phyloP scores from a whole-genome alignment of 2,113 vertebrate species.

The Notarius lentiginosus region DNA sequence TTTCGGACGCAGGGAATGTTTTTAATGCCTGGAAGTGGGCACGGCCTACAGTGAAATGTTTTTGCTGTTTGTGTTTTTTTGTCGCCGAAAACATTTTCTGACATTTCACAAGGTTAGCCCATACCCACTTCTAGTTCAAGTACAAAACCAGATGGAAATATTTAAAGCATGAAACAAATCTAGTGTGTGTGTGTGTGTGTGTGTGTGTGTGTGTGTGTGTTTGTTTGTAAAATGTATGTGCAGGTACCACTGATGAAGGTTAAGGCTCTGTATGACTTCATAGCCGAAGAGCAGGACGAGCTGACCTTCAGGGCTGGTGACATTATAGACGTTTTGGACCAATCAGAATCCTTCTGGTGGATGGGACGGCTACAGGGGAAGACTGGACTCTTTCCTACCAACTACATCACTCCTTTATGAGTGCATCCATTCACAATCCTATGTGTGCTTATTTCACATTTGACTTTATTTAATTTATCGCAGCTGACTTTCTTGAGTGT shows the following conservation, averaged over 20 bases:
- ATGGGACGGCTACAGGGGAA: constrained; percentile 75
- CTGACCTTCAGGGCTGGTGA: constrained; percentile 78
- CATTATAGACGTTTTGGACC: constrained; percentile 80
- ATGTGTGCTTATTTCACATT: background rate
- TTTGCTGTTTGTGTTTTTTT: too few relatives aligned
- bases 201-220: constrained; percentile 22
- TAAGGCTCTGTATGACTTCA: constrained; percentile 80
- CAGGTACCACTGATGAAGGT: constrained; percentile 62
- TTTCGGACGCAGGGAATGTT: too few relatives aligned
- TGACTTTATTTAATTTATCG: constrained; percentile 3
- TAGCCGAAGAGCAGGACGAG: constrained; percentile 79
- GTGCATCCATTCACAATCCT: too few relatives aligned
- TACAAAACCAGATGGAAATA: background rate
- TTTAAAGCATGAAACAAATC: background rate
- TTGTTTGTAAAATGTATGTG: background rate
- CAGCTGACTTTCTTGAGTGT: background rate
- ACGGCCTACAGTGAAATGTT: too few relatives aligned
- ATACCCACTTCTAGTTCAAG: background rate
- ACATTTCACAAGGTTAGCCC: too few relatives aligned
- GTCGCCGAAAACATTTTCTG: too few relatives aligned
- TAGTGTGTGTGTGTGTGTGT: constrained; percentile 2
- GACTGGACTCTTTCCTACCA: constrained; percentile 83
- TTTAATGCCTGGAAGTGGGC: too few relatives aligned
- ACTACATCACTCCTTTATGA: constrained; percentile 75
- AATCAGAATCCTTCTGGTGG: constrained; percentile 80